A percentile compares a stretch with the other conserved stretches of the same genome.
Conservation (phyloP, 2,113 vertebrate genomes). For the Poecile atricapillus region DNA sequence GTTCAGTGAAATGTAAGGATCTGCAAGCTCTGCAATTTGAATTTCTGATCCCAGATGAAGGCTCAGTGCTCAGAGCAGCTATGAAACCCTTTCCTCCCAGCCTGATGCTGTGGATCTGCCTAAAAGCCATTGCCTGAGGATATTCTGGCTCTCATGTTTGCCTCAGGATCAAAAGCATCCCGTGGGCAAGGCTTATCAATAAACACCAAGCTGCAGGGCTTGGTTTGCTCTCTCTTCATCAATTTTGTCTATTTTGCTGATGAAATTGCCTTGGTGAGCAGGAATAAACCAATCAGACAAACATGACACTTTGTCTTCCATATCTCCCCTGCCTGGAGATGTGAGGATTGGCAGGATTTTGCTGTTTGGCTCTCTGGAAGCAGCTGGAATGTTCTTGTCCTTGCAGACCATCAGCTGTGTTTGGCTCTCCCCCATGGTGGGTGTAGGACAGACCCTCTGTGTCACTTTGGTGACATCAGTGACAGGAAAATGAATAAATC, state of each 20-base stretch:
- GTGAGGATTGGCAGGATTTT: background rate
- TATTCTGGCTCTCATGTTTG: background rate
- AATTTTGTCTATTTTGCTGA: conserved; percentile 55
- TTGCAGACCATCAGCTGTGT: background rate
- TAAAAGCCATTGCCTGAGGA: background rate
- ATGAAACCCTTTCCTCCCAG: background rate
- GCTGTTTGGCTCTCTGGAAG: background rate
- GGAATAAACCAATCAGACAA: conserved; percentile 45
- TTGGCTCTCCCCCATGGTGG: background rate
- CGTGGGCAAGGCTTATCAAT: conserved; percentile 2
- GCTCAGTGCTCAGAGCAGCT: background rate
- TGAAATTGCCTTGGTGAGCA: conserved; percentile 20
- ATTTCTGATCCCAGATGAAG: background rate
- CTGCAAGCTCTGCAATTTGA: background rate
- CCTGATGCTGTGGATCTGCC: background rate
- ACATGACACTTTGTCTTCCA: background rate
- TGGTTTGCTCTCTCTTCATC: background rate
- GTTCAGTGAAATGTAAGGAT: background rate
- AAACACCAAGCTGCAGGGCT: background rate
- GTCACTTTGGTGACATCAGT: background rate
- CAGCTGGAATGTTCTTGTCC: background rate
- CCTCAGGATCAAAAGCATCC: background rate
- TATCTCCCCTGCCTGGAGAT: background rate
- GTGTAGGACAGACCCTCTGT: background rate
- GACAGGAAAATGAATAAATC: background rate